phyloP scores from a whole-genome alignment of 2,113 vertebrate genomes.

The Apteryx mantelli region DNA sequence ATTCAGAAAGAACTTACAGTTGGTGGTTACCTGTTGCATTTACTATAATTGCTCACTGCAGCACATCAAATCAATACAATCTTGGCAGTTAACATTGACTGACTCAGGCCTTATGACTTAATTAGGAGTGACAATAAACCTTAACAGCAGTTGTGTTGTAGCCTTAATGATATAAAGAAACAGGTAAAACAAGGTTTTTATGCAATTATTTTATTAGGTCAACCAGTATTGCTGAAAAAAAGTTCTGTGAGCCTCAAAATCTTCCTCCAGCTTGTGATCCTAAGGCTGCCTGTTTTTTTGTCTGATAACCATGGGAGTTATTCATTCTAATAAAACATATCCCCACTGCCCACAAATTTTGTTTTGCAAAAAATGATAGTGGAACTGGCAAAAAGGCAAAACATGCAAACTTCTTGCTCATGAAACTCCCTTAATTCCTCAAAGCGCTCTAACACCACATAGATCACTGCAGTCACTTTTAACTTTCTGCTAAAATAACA shows the following conservation, averaged over 20 bases:
- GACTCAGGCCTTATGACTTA: not conserved
- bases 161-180: not conserved
- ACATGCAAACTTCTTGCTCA: not conserved
- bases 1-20: not conserved
- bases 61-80: not conserved
- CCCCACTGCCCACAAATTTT: not conserved
- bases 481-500: not conserved
- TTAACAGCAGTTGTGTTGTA: not conserved
- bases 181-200: not conserved
- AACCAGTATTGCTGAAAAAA: not conserved
- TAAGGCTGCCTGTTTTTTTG: not conserved
- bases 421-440: not conserved
- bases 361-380: not conserved
- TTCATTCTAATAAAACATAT: not conserved
- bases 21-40: not conserved
- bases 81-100: not conserved
- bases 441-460: not conserved
- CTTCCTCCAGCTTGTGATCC: not conserved
- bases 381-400: not conserved
- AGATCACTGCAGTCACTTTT: not conserved
- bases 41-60: not conserved
- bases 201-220: not conserved
- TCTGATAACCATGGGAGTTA: not conserved
- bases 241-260: not conserved
- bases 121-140: not conserved